These are phyloP conservation scores for Drosophila basisetae DNA, from an alignment of 2,888 invertebrate species.

Conservation along the genomic window DNA sequence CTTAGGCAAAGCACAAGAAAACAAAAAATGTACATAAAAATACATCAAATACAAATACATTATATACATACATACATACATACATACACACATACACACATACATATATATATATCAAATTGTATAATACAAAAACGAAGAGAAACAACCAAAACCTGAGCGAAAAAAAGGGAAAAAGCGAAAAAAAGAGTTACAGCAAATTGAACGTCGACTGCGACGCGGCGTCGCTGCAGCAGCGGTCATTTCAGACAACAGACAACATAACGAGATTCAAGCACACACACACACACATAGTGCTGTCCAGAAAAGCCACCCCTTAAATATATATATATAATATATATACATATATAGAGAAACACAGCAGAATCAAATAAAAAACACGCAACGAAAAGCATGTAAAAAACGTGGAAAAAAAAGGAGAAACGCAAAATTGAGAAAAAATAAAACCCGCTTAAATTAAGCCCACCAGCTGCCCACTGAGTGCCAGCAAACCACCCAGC, in stretches of 20 bases:
- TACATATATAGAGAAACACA: slow-evolving; percentile 46
- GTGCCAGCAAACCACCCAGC: slow-evolving; percentile 26
- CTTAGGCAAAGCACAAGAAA: slow-evolving; percentile 42
- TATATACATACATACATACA: slow-evolving; percentile 25
- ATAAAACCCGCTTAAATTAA: slow-evolving; percentile 82
- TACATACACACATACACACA: not conserved
- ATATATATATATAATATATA: slow-evolving; percentile 27
- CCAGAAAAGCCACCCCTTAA: slow-evolving; percentile 55
- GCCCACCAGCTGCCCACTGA: slow-evolving; percentile 70
- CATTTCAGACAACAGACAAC: slow-evolving; percentile 80
- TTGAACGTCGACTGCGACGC: slow-evolving; percentile 52
- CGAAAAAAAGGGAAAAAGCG: slow-evolving; percentile 9
- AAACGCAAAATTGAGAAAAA: slow-evolving; percentile 77
- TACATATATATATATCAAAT: slow-evolving; percentile 53
- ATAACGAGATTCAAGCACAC: slow-evolving; percentile 76
- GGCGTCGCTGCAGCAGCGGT: slow-evolving; percentile 62
- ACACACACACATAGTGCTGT: slow-evolving; percentile 37
- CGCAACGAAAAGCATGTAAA: slow-evolving; percentile 64
- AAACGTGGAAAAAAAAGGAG: slow-evolving; percentile 49
- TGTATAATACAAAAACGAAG: slow-evolving; percentile 45
- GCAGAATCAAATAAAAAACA: slow-evolving; percentile 77
- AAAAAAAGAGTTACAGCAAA: slow-evolving; percentile 70
- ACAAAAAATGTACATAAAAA: slow-evolving; percentile 45
- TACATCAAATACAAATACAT: slow-evolving; percentile 63
- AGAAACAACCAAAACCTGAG: slow-evolving; percentile 11